phyloP scores from a whole-genome alignment of 2,113 vertebrate species.

The Rhea americana region DNA sequence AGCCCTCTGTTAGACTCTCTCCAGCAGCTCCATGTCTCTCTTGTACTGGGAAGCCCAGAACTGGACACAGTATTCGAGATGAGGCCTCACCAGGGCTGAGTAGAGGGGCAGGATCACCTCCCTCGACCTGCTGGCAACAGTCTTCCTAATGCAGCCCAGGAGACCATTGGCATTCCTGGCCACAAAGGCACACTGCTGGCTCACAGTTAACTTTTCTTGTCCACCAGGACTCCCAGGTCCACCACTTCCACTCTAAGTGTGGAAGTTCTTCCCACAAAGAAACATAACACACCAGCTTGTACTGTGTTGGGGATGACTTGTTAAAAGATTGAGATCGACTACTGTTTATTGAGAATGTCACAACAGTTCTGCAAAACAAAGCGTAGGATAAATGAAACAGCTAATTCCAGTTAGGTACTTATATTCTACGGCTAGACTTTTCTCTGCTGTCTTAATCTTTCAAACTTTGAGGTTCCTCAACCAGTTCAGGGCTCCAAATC shows the following conservation, averaged over 20 bases:
- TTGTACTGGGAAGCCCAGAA: no score
- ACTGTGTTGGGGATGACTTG: background rate
- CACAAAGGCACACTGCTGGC: no score
- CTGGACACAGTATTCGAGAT: no score
- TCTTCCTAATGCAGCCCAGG: no score
- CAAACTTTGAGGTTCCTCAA: background rate
- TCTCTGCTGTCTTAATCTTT: background rate
- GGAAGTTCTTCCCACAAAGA: background rate
- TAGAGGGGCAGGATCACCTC: no score
- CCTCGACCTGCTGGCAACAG: no score
- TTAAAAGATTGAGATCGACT: background rate
- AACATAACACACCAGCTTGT: rapidly evolving
- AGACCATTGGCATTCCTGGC: no score
- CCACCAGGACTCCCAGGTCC: background rate
- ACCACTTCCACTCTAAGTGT: background rate
- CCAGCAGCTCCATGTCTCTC: no score
- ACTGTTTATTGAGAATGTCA: background rate
- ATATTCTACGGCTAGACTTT: background rate
- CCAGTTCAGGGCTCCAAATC: background rate
- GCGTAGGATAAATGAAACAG: background rate
- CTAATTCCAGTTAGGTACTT: background rate
- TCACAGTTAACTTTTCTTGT: no score
- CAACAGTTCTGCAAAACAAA: background rate
- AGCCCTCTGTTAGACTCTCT: no score
- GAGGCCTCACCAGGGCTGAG: no score